Conservation (phyloP, 2,888 invertebrate genomes). For the Orthosia gracilis region DNA sequence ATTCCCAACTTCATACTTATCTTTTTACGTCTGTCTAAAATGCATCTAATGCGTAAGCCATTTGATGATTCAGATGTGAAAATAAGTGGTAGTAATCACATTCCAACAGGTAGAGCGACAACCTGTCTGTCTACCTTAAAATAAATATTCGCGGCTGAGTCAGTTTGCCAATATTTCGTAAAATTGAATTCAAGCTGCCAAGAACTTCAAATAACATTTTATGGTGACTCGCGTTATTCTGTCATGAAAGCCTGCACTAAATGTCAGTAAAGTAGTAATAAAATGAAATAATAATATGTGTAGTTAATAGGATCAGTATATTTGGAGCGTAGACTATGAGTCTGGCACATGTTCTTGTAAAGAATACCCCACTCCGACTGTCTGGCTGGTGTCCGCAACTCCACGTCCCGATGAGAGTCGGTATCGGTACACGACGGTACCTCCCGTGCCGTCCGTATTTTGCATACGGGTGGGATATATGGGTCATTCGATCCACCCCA, state of each 20-base stretch:
- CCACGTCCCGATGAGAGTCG: too few species aligned
- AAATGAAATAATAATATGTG: conserved; percentile 11
- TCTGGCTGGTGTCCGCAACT: too few species aligned
- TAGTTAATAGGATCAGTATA: conserved; percentile 1
- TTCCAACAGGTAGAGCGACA: neutral
- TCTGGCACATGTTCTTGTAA: neutral
- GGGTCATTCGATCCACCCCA: too few species aligned
- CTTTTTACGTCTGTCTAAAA: too few species aligned
- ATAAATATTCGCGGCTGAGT: neutral
- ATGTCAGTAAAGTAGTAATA: conserved; percentile 19
- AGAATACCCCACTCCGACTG: neutral
- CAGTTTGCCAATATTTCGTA: conserved; percentile 8
- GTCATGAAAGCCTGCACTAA: neutral
- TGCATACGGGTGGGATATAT: too few species aligned
- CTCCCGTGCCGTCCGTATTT: too few species aligned
- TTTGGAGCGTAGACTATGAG: neutral
- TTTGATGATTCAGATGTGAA: neutral
- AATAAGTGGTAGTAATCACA: neutral
- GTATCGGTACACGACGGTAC: too few species aligned
- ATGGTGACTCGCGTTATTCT: conserved; percentile 15
- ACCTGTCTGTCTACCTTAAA: neutral
- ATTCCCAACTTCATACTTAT: too few species aligned
- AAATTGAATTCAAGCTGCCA: conserved; percentile 39
- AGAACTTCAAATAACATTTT: conserved; percentile 33
- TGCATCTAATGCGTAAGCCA: neutral